Base-by-base conservation (phyloP, 2,113 vertebrate species). In the Paraplagusia blochii region DNA sequence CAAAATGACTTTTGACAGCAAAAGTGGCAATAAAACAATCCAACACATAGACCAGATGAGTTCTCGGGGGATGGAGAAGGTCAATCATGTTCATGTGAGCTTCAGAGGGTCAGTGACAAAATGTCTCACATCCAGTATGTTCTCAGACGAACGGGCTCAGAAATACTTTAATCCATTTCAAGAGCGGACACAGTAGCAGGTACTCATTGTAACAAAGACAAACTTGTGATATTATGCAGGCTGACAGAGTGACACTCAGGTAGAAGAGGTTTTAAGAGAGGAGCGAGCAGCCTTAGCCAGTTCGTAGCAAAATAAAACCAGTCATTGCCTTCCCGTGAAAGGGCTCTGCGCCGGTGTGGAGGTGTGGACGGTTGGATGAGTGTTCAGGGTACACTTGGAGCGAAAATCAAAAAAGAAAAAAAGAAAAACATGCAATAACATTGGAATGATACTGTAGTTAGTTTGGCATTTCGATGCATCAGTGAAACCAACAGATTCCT, bases 71-170 rank as follows among this genome's bases (percentile, higher is more conserved):
- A 85, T 82, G 82, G 57, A 82, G 67, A 79, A 82, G 83, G 68
- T 81, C 72, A 82, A 80, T 74, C 68, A 81, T 80, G 86, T 88
- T 80, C 79, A 87, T 80, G 84, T 72, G 80, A 85, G 85, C 79
- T 83, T 86, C 80, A 78, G 70, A 81, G 65, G 66, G 76, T 86
- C 77, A 80, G 75, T 76, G 56, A 85, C 59, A 82, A 63, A 66
- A 86, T 68, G 74, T 77, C 84, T 85, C 74, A 68, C 82, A 70
- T 79, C 77, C 68, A 57, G 68, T 53, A 11, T 74, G 75, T 74
- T 76, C 81, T 70, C 80, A 73, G 75, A 80, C 22, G 58, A 72
- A 80, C 67, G 82, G 72, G 80, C 76, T 84, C 76, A 65, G 82
- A 84, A 70, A 77, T 71, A 76, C 67, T 46, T 73, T 61, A 72